These are phyloP conservation scores for Agrilus biguttatus DNA, from an alignment of 2,888 invertebrate species.

Conservation along the genomic window DNA sequence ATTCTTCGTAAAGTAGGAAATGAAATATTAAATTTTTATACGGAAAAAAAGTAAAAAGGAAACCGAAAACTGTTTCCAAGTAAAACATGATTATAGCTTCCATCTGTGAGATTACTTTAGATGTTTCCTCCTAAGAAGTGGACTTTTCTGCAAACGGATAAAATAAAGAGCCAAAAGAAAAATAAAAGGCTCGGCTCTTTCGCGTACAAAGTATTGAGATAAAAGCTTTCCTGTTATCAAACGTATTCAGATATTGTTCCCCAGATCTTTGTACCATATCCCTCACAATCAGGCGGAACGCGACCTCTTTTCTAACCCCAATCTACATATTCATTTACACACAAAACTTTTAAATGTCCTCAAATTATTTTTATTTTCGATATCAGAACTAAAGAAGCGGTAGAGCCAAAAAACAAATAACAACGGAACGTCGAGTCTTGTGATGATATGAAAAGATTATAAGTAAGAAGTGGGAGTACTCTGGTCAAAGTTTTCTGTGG, in stretches of 20 bases:
- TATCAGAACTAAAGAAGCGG: too few species aligned
- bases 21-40: slow-evolving; percentile 36
- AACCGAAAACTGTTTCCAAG: slow-evolving; percentile 33
- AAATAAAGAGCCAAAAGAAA: slow-evolving; percentile 21
- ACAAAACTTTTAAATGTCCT: too few species aligned
- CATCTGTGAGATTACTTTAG: slow-evolving; percentile 35
- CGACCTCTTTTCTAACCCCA: too few species aligned
- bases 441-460: too few species aligned
- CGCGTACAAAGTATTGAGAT: slow-evolving; percentile 23
- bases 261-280: too few species aligned
- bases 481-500: too few species aligned
- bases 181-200: slow-evolving; percentile 24
- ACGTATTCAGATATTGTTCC: slow-evolving; percentile 20
- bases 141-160: slow-evolving; percentile 26
- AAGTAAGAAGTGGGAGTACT: too few species aligned
- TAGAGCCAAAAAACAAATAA: too few species aligned
- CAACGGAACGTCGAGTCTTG: too few species aligned
- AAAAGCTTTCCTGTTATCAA: slow-evolving; percentile 25
- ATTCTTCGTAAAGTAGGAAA: slow-evolving; percentile 12
- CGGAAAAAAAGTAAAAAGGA: slow-evolving; percentile 28
- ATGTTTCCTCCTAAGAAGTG: slow-evolving; percentile 32
- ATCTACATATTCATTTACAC: too few species aligned
- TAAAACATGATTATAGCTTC: slow-evolving; percentile 36
- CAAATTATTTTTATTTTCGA: too few species aligned
- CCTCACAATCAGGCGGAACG: too few species aligned